phyloP scores from a whole-genome alignment of 2,113 vertebrate genomes.

The Melanerpes formicivorus region DNA sequence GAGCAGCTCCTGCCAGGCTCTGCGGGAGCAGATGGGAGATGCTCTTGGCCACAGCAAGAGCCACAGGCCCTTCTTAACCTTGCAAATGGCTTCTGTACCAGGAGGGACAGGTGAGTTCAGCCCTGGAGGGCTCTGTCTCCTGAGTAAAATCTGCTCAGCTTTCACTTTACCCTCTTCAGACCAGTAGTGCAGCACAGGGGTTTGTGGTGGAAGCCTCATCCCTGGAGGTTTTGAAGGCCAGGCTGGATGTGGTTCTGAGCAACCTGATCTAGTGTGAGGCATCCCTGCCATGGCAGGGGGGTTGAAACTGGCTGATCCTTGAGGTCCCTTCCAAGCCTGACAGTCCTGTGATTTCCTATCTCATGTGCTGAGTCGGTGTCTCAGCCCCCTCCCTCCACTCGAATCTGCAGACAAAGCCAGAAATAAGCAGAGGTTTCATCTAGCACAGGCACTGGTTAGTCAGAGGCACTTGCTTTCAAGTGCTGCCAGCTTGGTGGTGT shows the following conservation, averaged over 20 bases:
- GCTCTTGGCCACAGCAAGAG: background rate
- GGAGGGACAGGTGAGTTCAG: background rate
- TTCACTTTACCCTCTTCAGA: background rate
- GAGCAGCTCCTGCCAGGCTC: background rate
- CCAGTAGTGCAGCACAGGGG: background rate
- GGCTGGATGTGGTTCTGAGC: too few species aligned
- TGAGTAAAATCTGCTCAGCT: background rate
- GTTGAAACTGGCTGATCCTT: too few species aligned
- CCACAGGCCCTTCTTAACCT: conserved; percentile 25
- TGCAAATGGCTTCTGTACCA: background rate
- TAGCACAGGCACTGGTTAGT: background rate
- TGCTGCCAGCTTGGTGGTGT: conserved; percentile 16
- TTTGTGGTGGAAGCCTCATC: background rate
- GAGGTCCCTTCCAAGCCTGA: too few species aligned
- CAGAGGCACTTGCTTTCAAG: background rate
- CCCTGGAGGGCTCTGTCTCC: background rate
- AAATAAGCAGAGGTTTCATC: background rate
- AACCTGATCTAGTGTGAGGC: too few species aligned
- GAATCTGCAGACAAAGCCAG: background rate
- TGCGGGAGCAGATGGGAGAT: conserved; percentile 32
- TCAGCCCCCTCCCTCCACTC: background rate
- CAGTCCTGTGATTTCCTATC: background rate
- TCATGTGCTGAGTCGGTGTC: background rate
- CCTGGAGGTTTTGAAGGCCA: too few species aligned
- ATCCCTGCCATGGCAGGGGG: too few species aligned